phyloP scores from a whole-genome alignment of 2,113 vertebrate genomes.

The Laticauda laticaudata region DNA sequence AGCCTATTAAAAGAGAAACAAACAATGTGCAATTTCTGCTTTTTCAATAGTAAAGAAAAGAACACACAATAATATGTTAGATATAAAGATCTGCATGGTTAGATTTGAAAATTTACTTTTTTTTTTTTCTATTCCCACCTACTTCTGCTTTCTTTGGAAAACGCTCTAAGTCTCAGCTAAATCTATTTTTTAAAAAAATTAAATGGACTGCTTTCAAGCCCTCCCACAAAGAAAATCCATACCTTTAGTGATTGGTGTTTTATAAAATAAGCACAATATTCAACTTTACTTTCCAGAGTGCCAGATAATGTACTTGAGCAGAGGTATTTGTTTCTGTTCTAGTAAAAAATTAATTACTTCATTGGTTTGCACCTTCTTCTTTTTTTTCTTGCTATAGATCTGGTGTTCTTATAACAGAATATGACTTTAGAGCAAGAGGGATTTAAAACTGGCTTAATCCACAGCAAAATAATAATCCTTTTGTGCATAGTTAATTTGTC shows the following conservation, averaged over 20 bases:
- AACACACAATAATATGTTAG: background rate
- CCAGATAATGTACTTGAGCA: background rate
- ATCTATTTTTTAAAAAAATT: background rate
- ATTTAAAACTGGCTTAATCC: background rate
- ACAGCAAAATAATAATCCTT: background rate
- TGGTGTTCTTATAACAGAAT: background rate
- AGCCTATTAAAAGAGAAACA: constrained; percentile 63
- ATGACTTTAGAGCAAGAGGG: no score
- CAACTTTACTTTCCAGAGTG: background rate
- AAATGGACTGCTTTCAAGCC: background rate
- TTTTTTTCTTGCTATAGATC: background rate
- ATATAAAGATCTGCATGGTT: background rate
- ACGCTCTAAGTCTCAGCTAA: background rate
- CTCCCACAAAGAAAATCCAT: background rate
- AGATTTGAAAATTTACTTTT: background rate
- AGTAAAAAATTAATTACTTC: background rate
- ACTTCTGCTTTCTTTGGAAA: background rate
- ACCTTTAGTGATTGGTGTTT: no score
- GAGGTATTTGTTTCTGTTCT: background rate
- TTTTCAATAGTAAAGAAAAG: no score
- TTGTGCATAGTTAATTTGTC: background rate
- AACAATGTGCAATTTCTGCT: background rate
- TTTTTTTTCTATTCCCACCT: background rate
- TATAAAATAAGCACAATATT: background rate
- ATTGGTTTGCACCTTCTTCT: background rate